Conservation (phyloP, 2,113 vertebrate species). For the Nipponia nippon region DNA sequence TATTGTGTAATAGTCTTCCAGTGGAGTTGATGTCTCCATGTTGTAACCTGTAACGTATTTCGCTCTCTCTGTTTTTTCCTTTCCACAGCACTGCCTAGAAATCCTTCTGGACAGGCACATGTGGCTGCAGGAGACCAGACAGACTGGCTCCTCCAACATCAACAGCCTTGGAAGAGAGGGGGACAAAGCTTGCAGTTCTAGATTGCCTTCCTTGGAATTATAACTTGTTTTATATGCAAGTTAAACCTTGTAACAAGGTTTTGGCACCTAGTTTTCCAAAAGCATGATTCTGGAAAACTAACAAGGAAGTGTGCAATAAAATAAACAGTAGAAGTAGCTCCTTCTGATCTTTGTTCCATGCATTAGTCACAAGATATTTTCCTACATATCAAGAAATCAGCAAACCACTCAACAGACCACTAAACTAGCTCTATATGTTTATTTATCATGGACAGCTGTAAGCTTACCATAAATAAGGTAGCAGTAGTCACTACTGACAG, state of each 20-base stretch:
- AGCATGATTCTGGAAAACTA: neutral
- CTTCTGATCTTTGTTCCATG: neutral
- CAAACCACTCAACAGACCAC: neutral
- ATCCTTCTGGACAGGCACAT: neutral
- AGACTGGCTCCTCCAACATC: neutral
- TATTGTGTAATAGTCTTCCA: neutral
- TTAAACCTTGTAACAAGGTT: neutral
- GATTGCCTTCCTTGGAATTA: neutral
- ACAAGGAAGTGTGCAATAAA: neutral
- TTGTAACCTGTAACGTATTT: neutral
- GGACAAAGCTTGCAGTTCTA: neutral
- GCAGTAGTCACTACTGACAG: neutral
- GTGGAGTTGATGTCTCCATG: neutral
- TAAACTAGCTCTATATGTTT: neutral
- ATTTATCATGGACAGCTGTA: neutral
- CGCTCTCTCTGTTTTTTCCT: neutral
- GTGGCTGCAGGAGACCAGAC: neutral
- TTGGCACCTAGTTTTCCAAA: neutral
- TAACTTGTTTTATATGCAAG: neutral
- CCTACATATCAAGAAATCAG: neutral
- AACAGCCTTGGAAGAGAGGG: neutral
- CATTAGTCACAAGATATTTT: neutral
- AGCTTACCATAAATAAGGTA: neutral
- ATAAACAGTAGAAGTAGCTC: neutral
- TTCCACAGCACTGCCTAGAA: neutral